These are phyloP conservation scores for Phlogophora meticulosa DNA, from an alignment of 2,888 invertebrate species.

Conservation along the genomic window DNA sequence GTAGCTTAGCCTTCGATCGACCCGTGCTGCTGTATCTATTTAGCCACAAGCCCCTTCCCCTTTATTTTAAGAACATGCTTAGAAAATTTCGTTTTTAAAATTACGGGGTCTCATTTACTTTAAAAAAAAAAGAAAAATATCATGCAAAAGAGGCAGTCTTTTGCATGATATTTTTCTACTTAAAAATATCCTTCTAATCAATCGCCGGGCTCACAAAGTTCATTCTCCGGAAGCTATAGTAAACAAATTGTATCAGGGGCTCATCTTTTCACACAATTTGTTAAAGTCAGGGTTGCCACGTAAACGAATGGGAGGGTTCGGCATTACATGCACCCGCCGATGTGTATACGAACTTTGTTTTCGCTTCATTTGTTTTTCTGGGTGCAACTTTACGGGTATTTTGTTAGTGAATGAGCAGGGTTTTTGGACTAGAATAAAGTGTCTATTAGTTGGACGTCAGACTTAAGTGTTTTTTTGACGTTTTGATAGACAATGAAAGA, in stretches of 20 bases:
- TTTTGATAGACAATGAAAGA: too few species aligned
- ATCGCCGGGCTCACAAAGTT: neutral
- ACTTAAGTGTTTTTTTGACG: neutral
- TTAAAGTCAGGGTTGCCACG: constrained; percentile 45
- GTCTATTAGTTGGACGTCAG: neutral
- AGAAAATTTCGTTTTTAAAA: constrained; percentile 1
- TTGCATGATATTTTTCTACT: too few species aligned
- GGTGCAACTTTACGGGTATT: constrained; percentile 36
- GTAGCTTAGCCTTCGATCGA: too few species aligned
- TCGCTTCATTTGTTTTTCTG: constrained; percentile 49
- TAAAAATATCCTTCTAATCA: constrained; percentile 34
- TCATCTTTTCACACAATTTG: constrained; percentile 60
- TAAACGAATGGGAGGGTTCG: constrained; percentile 47
- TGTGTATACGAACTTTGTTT: constrained; percentile 34
- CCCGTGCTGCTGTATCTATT: too few species aligned
- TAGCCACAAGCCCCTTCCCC: too few species aligned
- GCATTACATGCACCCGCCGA: constrained; percentile 38
- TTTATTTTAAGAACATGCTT: neutral
- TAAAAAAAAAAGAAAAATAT: neutral
- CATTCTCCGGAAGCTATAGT: constrained; percentile 15
- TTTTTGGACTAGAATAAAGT: neutral
- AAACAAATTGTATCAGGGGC: constrained; percentile 48
- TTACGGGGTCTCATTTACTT: neutral
- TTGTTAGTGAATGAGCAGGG: constrained; percentile 8
- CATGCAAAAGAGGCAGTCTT: neutral